Evolutionary conservation across 2,113 vertebrate genomes (phyloP).

Genomic region (Clarias magur): DNA sequence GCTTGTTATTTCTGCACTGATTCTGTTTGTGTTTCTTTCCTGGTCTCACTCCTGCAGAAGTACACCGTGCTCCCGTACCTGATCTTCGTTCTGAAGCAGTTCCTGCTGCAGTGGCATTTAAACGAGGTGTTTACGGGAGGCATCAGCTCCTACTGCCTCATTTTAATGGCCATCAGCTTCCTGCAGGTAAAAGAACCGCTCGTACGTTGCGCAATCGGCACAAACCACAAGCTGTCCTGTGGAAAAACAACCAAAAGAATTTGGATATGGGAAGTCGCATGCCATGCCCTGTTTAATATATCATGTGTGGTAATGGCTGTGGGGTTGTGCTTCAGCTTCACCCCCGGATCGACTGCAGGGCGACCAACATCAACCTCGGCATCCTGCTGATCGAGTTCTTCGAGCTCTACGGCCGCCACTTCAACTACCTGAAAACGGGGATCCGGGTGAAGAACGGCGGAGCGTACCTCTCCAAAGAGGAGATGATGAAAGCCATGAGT

Average conservation of each 20-base stretch:
- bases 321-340: constrained; percentile 77
- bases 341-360: constrained; percentile 90
- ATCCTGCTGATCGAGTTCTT: constrained; percentile 98
- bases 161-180: constrained; percentile 82
- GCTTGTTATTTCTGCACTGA: neutral
- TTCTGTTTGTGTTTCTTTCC: neutral
- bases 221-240: neutral
- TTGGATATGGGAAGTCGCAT: neutral
- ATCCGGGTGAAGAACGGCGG: constrained; percentile 96
- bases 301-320: neutral
- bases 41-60: constrained; percentile 61
- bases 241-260: neutral
- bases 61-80: constrained; percentile 80
- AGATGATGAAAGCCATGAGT: constrained; percentile 91
- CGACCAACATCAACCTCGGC: constrained; percentile 88
- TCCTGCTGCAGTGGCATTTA: constrained; percentile 78
- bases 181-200: constrained; percentile 69
- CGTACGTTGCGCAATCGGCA: neutral
- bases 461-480: constrained; percentile 93
- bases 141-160: constrained; percentile 81
- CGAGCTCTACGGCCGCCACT: constrained; percentile 95
- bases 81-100: constrained; percentile 82
- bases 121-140: constrained; percentile 81
- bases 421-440: constrained; percentile 97
- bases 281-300: neutral